Evolutionary conservation across 2,797 vertebrate species (phyloP), one percentile per base, ranked within the genome.

Genomic region (Paguma larvata): DNA sequence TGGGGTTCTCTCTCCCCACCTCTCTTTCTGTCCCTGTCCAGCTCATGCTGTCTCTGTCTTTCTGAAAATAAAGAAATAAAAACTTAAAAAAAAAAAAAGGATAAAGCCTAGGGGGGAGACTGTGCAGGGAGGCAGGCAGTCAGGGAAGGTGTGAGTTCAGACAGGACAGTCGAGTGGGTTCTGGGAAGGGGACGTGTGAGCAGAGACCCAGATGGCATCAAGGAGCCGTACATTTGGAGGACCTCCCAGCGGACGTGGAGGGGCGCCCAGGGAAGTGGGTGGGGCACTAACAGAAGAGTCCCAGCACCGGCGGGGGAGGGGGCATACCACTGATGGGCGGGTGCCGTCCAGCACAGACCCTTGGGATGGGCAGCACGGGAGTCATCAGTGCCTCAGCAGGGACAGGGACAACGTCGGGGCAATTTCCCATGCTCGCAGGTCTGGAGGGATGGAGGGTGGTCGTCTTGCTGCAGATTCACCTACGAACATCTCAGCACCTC

Each of bases 101-200:
- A 13, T 59, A 8, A 46, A 19, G 1, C 85, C 3, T 1, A 59
- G 30, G 3, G 4, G 41, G n/a, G 75, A 75, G 67, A 25, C 0
- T 0, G 1, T 3, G 7, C 3, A 1, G 21, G 6, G 34, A 67
- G 51, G 8, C 1, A 1, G 12, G n/a, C 1, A n/a, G 32, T 7
- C 16, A 12, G 48, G 68, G 1, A 51, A 13, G 14, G 12, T n/a
- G 27, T 32, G 23, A 11, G 16, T 75, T 38, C 34, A 63, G 19
- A 10, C 11, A n/a, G 30, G 34, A 23, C 46, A 2, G 1, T 10
- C 3, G 12, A 7, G 46, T 27, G 32, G 6, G 19, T 38, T 14
- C 48, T 34, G 41, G 59, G 23, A 25, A 15, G 59, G 51, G 34
- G 51, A 41, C n/a, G 4, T 19, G 4, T 16, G 34, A 14, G 15